Evolutionary conservation across 2,113 vertebrate genomes (phyloP).

Genomic region (Caloenas nicobarica): DNA sequence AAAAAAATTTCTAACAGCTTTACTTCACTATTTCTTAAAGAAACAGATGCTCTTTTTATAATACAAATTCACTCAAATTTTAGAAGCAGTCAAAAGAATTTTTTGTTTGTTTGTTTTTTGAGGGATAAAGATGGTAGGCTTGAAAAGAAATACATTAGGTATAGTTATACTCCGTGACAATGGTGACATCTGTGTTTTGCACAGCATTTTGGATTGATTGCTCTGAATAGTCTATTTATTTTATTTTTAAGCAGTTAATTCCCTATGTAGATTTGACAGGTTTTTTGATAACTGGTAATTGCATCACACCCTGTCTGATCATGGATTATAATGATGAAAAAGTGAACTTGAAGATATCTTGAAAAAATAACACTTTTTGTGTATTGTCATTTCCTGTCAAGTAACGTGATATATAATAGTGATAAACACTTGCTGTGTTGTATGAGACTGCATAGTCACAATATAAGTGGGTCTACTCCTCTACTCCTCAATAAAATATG

Average conservation of each 20-base stretch:
- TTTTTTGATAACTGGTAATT: not conserved
- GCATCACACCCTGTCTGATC: not conserved
- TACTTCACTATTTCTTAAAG: not conserved
- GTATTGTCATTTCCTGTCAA: not conserved
- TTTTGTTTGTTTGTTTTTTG: not conserved
- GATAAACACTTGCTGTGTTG: not conserved
- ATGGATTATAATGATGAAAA: not conserved
- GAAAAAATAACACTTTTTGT: not conserved
- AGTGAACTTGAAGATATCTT: not conserved
- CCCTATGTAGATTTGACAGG: not conserved
- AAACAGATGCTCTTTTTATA: not conserved
- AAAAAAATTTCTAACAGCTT: not conserved
- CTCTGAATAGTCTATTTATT: conserved; percentile 5
- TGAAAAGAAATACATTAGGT: conserved; percentile 5
- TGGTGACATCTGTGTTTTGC: not conserved
- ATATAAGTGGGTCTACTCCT: not conserved
- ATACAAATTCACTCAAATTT: not conserved
- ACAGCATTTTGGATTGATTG: not conserved
- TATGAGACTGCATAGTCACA: not conserved
- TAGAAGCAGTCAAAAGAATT: not conserved
- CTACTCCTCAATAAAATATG: conserved; percentile 4
- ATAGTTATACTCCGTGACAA: not conserved
- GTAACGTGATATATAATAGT: not conserved
- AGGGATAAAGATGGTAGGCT: not conserved
- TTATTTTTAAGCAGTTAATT: conserved; percentile 20